Base-by-base conservation (phyloP, 2,888 invertebrate species). In the Diabrotica balteata region DNA sequence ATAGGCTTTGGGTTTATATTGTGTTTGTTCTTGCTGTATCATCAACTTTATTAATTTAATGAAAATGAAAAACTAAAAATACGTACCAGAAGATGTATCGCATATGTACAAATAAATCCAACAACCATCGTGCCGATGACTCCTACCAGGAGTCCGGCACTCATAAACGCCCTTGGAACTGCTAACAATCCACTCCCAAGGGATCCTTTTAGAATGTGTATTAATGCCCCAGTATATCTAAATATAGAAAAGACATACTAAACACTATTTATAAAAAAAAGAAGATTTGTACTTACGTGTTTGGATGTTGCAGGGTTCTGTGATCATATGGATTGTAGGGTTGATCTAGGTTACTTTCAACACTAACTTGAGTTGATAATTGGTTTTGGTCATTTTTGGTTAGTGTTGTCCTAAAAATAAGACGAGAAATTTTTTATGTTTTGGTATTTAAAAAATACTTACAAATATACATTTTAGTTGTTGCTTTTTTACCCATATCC, bases 121-220 rank as follows among this genome's bases (percentile, higher is more conserved):
- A 71, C 69, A 8, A 69, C 54, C 10, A 71, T 95, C 1, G 96
- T 91, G n/a, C 94, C 93, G 76, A 93, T 85, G 49, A 93, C 88
- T 75, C 96, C 96, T 69, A 95, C 89, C 80, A 92, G 87, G 42
- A 97, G 85, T 10, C 97, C 97, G 66, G 95, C 92, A 86, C 96
- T 93, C 83, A 91, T 92, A 80, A 97, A 93, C 9, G 96, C 97
- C 84, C 94, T 90, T 6, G 98, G 98, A 93, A 99, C 95, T 7
- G 98, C 98, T 74, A 98, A 86, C 77, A 98, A 96, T 7, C 98
- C 98, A 0, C 97, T 93, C 0, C 94, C 98, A 43, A 98, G 87
- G 22, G 97, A 97, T 49, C 96, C 95, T 85, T 98, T 98, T 51
- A 98, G 86, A 49, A 98, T 86, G 84, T 98, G 97, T 71, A 94